These are phyloP conservation scores for Gymnosoma rotundatum DNA, from an alignment of 2,888 invertebrate genomes.

Conservation along the genomic window DNA sequence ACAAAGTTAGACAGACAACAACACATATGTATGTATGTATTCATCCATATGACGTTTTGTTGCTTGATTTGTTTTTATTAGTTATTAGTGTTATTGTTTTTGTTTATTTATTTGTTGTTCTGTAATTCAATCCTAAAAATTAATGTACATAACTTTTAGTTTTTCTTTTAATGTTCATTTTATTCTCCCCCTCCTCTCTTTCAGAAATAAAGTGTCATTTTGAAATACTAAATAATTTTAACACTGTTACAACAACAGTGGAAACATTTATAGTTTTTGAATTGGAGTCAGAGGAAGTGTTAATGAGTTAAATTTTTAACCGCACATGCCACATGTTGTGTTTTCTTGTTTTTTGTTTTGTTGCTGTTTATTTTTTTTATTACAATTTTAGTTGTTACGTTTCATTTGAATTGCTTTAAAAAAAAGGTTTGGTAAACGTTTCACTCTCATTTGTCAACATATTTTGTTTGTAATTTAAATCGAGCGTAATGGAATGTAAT, in stretches of 20 bases:
- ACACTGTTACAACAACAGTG: slow-evolving; percentile 59
- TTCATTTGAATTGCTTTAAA: neutral
- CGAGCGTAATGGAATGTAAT: neutral
- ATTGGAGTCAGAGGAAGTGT: slow-evolving; percentile 69
- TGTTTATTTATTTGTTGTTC: slow-evolving; percentile 8
- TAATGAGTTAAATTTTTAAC: slow-evolving; percentile 72
- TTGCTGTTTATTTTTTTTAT: slow-evolving; percentile 6
- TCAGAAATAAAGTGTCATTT: slow-evolving; percentile 26
- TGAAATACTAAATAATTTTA: slow-evolving; percentile 50
- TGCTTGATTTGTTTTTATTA: slow-evolving; percentile 54
- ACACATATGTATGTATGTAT: neutral
- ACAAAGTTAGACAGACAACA: neutral
- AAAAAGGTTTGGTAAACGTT: slow-evolving; percentile 29
- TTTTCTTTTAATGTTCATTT: slow-evolving; percentile 45
- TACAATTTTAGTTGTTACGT: slow-evolving; percentile 13
- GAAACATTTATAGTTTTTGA: slow-evolving; percentile 73
- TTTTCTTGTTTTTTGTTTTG: neutral
- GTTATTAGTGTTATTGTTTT: slow-evolving; percentile 42
- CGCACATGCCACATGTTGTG: slow-evolving; percentile 68
- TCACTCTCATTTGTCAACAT: slow-evolving; percentile 49
- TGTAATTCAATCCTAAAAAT: slow-evolving; percentile 52
- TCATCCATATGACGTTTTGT: slow-evolving; percentile 55
- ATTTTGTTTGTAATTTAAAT: slow-evolving; percentile 58
- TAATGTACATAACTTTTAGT: slow-evolving; percentile 31
- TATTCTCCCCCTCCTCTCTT: slow-evolving; percentile 6